Evolutionary conservation across 2,888 invertebrate genomes (phyloP).

Genomic region (Schizaphis graminum): DNA sequence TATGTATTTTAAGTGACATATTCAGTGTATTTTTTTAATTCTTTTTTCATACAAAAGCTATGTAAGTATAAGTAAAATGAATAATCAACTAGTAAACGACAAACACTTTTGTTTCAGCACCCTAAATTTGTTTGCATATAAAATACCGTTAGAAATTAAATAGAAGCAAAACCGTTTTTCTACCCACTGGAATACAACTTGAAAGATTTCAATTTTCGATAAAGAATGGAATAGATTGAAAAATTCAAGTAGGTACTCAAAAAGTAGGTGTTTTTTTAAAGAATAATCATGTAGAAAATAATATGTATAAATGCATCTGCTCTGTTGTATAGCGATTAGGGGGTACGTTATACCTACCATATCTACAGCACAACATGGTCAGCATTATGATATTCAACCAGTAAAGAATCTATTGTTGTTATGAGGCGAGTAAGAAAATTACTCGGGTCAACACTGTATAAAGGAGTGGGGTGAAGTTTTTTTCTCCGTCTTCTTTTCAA

Average conservation of each 20-base stretch:
- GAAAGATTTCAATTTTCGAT: conserved; percentile 45
- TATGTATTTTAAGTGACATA: not conserved
- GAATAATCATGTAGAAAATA: conserved; percentile 25
- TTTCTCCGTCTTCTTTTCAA: conserved; percentile 49
- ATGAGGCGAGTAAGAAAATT: conserved; percentile 62
- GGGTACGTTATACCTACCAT: conserved; percentile 9
- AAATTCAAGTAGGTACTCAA: conserved; percentile 19
- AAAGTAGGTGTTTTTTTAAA: conserved; percentile 33
- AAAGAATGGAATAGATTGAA: conserved; percentile 45
- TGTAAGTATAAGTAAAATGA: conserved; percentile 13
- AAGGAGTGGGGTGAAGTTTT: conserved; percentile 46
- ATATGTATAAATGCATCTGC: conserved; percentile 57
- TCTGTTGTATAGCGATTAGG: conserved; percentile 33
- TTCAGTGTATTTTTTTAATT: conserved; percentile 35
- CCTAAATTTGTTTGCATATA: not conserved
- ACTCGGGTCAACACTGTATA: conserved; percentile 62
- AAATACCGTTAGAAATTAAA: conserved; percentile 50
- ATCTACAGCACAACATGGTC: conserved; percentile 35
- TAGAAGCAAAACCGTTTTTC: not conserved
- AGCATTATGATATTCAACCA: conserved; percentile 33
- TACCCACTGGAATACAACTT: conserved; percentile 4
- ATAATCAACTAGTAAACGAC: conserved; percentile 20
- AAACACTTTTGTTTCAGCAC: conserved; percentile 42
- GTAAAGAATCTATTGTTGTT: conserved; percentile 53
- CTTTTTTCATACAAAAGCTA: not conserved